phyloP scores from a whole-genome alignment of 2,797 vertebrate genomes.

The Ispidina picta region DNA sequence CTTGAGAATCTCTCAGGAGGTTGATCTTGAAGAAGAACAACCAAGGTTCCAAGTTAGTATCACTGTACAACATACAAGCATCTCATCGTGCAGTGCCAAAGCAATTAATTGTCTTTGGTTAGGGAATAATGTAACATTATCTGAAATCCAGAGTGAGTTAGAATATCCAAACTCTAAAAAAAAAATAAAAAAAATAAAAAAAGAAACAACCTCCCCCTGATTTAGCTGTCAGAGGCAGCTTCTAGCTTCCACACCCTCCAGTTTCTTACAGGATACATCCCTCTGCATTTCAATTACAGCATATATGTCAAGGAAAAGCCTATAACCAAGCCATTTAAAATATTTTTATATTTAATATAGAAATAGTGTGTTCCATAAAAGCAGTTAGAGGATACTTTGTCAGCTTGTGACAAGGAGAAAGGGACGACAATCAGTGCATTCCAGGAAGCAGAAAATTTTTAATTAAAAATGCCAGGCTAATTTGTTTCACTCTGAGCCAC shows the following conservation, averaged over 20 bases:
- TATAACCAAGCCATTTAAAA: background rate
- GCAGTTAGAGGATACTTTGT: conserved; percentile 25
- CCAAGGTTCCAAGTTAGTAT: background rate
- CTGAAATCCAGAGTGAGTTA: background rate
- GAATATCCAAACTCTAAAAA: background rate
- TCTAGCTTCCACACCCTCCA: background rate
- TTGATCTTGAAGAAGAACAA: background rate
- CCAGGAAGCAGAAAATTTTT: conserved; percentile 72
- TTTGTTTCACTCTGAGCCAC: conserved; percentile 80
- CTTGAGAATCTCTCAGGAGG: background rate
- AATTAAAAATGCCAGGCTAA: conserved; percentile 80
- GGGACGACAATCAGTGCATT: conserved; percentile 43
- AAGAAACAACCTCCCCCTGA: background rate
- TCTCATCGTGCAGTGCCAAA: background rate
- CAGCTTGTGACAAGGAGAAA: background rate
- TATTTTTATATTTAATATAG: conserved; percentile 30
- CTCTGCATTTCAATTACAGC: conserved; percentile 29
- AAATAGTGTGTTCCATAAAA: conserved; percentile 20
- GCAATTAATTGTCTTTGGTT: background rate
- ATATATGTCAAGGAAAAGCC: background rate
- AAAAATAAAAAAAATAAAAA: background rate
- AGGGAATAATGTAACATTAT: background rate
- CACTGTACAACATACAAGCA: background rate
- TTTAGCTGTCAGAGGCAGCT: background rate
- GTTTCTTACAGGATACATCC: conserved; percentile 9